These are phyloP conservation scores for Cephalotes varians DNA, from an alignment of 2,888 invertebrate genomes.

Conservation along the genomic window DNA sequence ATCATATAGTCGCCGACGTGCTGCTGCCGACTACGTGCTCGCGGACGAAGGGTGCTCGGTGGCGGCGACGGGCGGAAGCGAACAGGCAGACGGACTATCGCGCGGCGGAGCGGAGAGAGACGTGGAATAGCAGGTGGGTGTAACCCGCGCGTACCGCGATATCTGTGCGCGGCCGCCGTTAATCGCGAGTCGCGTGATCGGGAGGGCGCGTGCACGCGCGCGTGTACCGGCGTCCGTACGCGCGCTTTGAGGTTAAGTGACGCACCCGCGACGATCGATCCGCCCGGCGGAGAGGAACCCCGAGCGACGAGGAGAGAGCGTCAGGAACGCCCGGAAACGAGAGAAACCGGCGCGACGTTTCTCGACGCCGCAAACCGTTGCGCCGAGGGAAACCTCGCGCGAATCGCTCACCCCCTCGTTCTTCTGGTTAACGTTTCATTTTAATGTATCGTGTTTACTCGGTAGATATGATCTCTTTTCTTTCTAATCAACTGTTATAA, in stretches of 20 bases:
- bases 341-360: background rate
- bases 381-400: background rate
- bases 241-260: constrained; percentile 79
- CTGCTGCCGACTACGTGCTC: constrained; percentile 31
- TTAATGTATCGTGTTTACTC: background rate
- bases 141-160: constrained; percentile 63
- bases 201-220: constrained; percentile 63
- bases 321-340: background rate
- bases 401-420: background rate
- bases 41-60: constrained; percentile 23
- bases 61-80: background rate
- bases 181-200: constrained; percentile 18
- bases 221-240: constrained; percentile 41
- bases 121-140: constrained; percentile 80
- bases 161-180: background rate
- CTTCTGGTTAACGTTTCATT: background rate
- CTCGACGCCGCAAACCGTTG: too few relatives aligned
- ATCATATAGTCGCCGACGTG: background rate
- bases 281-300: background rate
- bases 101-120: background rate
- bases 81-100: constrained; percentile 11
- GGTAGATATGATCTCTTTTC: too few relatives aligned
- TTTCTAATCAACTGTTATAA: background rate
- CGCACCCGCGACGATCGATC: constrained; percentile 77
- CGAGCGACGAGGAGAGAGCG: background rate